Evolutionary conservation across 2,797 vertebrate species (phyloP).

Genomic region (Hemitrygon akajei): DNA sequence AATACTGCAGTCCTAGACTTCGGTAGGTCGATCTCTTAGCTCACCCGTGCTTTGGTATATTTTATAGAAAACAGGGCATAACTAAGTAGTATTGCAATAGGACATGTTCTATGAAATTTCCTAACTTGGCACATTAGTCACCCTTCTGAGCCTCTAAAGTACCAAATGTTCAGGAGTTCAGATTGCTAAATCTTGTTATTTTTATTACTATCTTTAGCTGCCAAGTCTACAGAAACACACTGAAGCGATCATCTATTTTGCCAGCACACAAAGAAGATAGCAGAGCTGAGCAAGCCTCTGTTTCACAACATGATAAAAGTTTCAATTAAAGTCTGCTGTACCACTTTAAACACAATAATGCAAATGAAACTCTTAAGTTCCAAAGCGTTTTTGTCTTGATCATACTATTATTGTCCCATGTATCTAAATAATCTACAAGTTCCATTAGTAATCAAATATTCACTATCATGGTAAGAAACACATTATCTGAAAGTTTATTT

Average conservation of each 20-base stretch:
- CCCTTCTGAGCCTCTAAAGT: neutral
- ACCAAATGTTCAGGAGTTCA: conserved; percentile 26
- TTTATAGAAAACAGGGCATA: neutral
- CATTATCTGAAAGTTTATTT: neutral
- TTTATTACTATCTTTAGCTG: neutral
- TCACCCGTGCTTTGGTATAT: neutral
- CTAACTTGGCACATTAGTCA: conserved; percentile 1
- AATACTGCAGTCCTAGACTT: no score
- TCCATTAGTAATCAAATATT: neutral
- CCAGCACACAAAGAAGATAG: neutral
- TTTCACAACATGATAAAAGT: neutral
- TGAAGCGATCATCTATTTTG: conserved; percentile 16
- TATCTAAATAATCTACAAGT: neutral
- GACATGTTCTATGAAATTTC: neutral
- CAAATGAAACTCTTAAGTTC: neutral
- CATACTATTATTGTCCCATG: neutral
- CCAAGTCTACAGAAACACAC: conserved; percentile 9
- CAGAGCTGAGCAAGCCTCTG: neutral
- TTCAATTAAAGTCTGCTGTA: neutral
- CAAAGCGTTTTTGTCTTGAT: neutral
- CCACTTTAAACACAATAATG: neutral
- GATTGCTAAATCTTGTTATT: neutral
- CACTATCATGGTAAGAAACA: neutral
- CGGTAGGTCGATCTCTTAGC: no score
- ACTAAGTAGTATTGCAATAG: neutral